Conservation (phyloP, 2,113 vertebrate species). For the Orthonyx spaldingii region DNA sequence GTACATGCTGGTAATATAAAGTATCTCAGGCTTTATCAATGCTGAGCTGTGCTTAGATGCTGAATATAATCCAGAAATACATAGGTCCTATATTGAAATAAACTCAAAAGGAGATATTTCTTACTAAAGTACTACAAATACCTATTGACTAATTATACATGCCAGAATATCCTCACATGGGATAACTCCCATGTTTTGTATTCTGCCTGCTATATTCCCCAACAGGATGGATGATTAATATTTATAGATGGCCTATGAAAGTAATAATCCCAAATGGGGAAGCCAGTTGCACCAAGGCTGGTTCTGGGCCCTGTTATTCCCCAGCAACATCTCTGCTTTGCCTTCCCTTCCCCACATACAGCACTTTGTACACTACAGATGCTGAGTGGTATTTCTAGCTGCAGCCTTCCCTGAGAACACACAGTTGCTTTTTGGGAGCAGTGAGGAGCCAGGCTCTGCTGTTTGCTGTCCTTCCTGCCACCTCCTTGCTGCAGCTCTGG, state of each 20-base stretch:
- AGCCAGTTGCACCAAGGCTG: not conserved
- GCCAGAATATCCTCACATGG: not conserved
- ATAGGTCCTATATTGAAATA: not conserved
- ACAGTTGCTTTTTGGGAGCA: not conserved
- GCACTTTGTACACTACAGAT: not conserved
- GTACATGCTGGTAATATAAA: not conserved
- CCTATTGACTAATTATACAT: not conserved
- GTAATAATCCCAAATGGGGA: not conserved
- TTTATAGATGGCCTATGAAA: not conserved
- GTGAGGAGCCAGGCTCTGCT: accelerated
- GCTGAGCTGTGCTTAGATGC: not conserved
- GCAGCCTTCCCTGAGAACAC: not conserved
- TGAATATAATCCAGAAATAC: not conserved
- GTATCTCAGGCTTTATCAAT: not conserved
- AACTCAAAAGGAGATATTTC: not conserved
- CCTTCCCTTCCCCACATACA: not conserved
- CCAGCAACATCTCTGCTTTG: not conserved
- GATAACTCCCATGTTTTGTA: not conserved
- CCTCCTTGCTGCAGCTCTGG: accelerated
- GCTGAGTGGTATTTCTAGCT: not conserved
- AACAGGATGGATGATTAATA: not conserved
- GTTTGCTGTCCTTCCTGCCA: not conserved
- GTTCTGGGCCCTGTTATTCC: not conserved
- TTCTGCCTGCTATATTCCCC: not conserved
- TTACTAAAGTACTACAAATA: not conserved